phyloP scores from a whole-genome alignment of 2,113 vertebrate species.

The Dascyllus trimaculatus region DNA sequence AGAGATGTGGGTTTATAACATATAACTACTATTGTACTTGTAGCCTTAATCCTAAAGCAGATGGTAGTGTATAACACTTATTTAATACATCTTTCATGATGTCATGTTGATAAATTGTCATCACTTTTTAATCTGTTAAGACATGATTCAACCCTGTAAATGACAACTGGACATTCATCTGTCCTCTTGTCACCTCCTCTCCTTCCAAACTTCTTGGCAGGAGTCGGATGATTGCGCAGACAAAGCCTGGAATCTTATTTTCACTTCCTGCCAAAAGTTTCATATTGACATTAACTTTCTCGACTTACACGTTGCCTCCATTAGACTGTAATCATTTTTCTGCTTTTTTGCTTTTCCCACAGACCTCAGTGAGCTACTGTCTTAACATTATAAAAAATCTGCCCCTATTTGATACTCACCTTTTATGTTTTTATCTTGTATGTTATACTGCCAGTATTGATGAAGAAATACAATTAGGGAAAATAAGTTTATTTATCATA shows the following conservation, averaged over 20 bases:
- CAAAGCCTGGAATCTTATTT: slow-evolving; percentile 8
- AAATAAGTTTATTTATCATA: neutral
- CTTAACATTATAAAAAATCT: slow-evolving; percentile 1
- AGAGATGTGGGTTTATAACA: no score
- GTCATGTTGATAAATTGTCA: slow-evolving; percentile 15
- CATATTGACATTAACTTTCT: slow-evolving; percentile 14
- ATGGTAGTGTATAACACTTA: slow-evolving; percentile 5
- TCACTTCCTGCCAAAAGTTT: neutral
- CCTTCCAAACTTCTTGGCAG: slow-evolving; percentile 21
- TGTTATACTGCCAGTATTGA: neutral
- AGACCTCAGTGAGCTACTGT: neutral
- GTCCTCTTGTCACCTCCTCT: slow-evolving; percentile 29
- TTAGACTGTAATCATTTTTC: slow-evolving; percentile 6
- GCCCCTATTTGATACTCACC: neutral
- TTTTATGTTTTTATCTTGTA: neutral
- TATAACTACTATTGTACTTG: neutral
- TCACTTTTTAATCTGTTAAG: neutral
- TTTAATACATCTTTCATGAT: slow-evolving; percentile 13
- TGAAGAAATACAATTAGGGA: neutral
- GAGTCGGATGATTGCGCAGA: neutral
- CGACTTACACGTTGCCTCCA: slow-evolving; percentile 17
- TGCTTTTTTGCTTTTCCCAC: neutral
- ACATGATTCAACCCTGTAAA: slow-evolving; percentile 13
- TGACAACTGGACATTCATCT: slow-evolving; percentile 14
- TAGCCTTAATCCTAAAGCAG: slow-evolving; percentile 9